A percentile compares a stretch with the other conserved stretches of the same genome.
These are phyloP conservation scores for Todiramphus chloris DNA, from an alignment of 2,113 vertebrate species.

Conservation along the genomic window DNA sequence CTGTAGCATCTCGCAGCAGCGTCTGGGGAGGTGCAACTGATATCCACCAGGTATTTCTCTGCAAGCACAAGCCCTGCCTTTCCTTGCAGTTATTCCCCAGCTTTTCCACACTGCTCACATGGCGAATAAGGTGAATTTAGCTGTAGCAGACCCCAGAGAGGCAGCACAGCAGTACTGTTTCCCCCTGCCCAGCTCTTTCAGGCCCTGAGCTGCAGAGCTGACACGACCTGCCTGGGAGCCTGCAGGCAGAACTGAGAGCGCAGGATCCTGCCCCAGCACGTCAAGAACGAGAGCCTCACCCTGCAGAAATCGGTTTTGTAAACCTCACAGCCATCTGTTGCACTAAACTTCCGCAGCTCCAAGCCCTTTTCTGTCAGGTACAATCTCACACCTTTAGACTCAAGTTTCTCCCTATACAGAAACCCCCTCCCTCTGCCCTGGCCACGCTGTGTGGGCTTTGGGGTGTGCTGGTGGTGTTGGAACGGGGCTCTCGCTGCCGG, in stretches of 20 bases:
- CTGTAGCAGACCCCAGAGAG: not conserved
- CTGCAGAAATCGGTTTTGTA: not conserved
- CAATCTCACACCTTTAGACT: not conserved
- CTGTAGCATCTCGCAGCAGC: not conserved
- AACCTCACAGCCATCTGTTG: not conserved
- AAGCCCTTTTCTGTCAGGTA: no score
- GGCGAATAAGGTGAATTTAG: not conserved
- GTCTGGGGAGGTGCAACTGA: not conserved
- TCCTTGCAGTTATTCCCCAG: not conserved
- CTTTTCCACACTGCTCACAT: not conserved
- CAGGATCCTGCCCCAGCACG: not conserved
- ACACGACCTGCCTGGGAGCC: not conserved
- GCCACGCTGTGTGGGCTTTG: no score
- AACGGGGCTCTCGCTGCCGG: rapidly evolving
- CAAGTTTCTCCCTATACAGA: not conserved
- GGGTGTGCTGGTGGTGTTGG: rapidly evolving
- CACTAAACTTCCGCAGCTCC: not conserved
- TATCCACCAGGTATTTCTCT: not conserved
- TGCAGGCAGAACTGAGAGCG: not conserved
- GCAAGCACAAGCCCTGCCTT: not conserved
- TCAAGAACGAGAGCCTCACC: not conserved
- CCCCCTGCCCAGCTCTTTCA: not conserved
- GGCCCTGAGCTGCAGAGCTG: not conserved
- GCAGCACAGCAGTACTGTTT: not conserved
- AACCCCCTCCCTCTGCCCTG: rapidly evolving